Evolutionary conservation across 1,140 invertebrate genomes (phyloP).

Genomic region (Popillia japonica): DNA sequence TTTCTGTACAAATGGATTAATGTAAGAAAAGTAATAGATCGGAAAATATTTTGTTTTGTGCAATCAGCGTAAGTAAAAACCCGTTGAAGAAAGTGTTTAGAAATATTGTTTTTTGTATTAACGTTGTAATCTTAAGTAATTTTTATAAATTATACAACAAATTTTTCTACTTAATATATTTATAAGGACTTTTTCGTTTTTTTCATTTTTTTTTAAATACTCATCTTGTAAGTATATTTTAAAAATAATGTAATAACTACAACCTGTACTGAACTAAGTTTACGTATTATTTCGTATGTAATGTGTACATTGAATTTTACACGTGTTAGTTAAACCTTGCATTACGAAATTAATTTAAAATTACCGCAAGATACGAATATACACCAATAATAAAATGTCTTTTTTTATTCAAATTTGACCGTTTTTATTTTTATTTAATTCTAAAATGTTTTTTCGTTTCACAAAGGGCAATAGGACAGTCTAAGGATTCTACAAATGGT

Average conservation of each 20-base stretch:
- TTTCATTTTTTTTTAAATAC: constrained; percentile 14
- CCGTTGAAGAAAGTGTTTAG: constrained; percentile 9
- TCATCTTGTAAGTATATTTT: constrained; percentile 10
- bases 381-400: background rate
- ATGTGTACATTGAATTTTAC: constrained; percentile 19
- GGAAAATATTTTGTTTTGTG: constrained; percentile 11
- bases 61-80: constrained; percentile 25
- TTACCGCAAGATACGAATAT: constrained; percentile 6
- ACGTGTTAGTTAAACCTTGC: background rate
- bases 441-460: background rate
- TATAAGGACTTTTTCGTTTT: constrained; percentile 28
- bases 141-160: constrained; percentile 34
- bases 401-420: constrained; percentile 6
- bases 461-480: too few relatives aligned
- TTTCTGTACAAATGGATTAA: constrained; percentile 28
- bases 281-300: background rate
- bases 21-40: constrained; percentile 17
- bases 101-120: constrained; percentile 29
- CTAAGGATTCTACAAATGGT: too few relatives aligned
- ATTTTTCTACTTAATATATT: constrained; percentile 34
- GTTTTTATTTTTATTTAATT: background rate
- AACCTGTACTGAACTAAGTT: background rate
- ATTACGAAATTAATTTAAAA: constrained; percentile 5
- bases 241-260: background rate
- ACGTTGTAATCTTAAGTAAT: constrained; percentile 27